These are phyloP conservation scores for Anguilla megastoma DNA, from an alignment of 2,797 vertebrate species.

Conservation along the genomic window DNA sequence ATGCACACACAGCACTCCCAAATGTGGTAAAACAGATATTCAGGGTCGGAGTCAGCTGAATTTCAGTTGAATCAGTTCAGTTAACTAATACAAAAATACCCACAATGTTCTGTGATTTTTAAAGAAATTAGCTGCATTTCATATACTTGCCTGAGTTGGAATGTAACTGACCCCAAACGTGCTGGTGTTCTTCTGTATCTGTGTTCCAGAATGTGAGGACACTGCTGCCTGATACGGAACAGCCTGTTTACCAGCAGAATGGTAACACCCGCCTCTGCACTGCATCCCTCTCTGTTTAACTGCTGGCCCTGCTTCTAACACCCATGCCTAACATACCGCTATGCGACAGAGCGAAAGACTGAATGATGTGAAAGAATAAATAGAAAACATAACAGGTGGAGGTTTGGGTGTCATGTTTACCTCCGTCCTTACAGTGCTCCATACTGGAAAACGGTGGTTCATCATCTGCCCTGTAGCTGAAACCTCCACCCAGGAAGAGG, in stretches of 20 bases:
- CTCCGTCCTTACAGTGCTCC: constrained; percentile 77
- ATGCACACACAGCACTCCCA: background rate
- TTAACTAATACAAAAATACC: background rate
- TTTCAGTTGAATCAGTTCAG: background rate
- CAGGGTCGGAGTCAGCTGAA: background rate
- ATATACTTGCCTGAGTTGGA: background rate
- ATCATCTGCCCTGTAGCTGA: constrained; percentile 98
- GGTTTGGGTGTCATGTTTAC: background rate
- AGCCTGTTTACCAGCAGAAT: constrained; percentile 93
- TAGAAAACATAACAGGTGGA: background rate
- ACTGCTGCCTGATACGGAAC: constrained; percentile 72
- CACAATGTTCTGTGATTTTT: background rate
- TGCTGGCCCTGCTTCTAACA: background rate
- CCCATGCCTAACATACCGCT: background rate
- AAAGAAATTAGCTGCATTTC: background rate
- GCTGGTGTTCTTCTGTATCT: constrained; percentile 33
- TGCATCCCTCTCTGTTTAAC: background rate
- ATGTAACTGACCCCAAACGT: background rate
- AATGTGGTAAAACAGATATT: constrained; percentile 15
- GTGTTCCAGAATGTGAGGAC: constrained; percentile 58
- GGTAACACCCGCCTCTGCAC: constrained; percentile 66
- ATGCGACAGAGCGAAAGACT: too few species aligned
- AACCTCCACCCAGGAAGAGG: constrained; percentile 74
- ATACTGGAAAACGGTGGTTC: constrained; percentile 97
- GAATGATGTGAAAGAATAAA: too few species aligned